Evolutionary conservation across 2,797 vertebrate genomes (phyloP), one percentile per base, ranked within the genome.

Genomic region (Spinibarbus caldwelli): DNA sequence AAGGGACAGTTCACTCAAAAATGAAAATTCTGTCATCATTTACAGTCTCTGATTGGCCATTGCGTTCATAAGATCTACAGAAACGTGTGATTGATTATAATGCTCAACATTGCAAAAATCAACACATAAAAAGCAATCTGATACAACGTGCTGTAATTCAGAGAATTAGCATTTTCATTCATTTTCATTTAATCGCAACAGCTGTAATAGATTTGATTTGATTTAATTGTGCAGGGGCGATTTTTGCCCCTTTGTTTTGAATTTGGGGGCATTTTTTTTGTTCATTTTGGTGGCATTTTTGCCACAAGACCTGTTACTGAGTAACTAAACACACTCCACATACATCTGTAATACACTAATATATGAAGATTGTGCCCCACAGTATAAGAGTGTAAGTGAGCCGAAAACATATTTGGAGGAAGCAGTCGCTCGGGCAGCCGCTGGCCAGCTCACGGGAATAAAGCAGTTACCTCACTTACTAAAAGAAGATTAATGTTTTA

Each of bases 401-500:
- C 15, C 15, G 19, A 80, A 79, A 83, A 70, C 67, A 80, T 49
- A 78, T 81, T 78, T 70, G 75, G 45, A 43, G 29, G 14, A 68
- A 54, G 49, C 26, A 52, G 64, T 83, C 77, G 19, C 47, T 59
- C 41, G 41, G 26, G 19, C n/a, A 76, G 23, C 64, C 76, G 31
- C 77, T 23, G 75, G n/a, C 54, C 23, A 45, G 73, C 75, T 76
- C 66, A 62, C 62, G 34, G 75, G 81, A 86, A 85, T 87, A 86
- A 80, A 86, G 83, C 41, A 62, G 72, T 82, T 84, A 78, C 71
- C 85, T 79, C 82, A 85, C 81, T 86, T 82, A 66, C 49, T 26
- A 84, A 87, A 85, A 88, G 77, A 87, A 88, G 83, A 89, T 86
- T 78, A 87, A 89, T 87, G 85, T 31, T 78, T 75, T 66, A 76